Conservation (phyloP, 1,140 invertebrate species). For the Drosophila aff. region DNA sequence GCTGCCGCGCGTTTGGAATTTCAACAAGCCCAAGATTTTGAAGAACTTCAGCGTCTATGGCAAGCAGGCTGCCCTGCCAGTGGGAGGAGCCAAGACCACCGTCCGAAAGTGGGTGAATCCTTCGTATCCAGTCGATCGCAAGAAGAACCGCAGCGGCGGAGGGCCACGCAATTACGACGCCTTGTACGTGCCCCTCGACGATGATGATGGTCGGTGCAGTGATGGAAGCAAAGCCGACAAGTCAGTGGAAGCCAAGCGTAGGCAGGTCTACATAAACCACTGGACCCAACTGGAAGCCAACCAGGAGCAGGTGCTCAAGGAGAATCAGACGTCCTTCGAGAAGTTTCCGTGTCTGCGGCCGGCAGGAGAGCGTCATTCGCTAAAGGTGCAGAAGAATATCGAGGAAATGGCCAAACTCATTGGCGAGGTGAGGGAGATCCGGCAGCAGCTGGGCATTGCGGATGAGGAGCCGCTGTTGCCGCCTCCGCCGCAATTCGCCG, state of each 20-base stretch:
- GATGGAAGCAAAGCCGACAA: not conserved
- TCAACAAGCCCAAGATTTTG: conserved; percentile 1
- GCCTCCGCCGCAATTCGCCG: not conserved
- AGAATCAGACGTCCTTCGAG: not conserved
- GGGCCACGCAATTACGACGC: not conserved
- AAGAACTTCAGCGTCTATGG: conserved; percentile 2
- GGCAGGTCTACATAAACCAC: not conserved
- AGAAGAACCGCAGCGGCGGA: not conserved
- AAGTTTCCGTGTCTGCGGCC: not conserved
- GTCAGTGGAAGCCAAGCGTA: not conserved
- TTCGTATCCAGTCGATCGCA: not conserved
- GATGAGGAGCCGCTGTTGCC: not conserved
- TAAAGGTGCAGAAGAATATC: not conserved
- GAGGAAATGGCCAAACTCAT: not conserved
- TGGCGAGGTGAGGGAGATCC: not conserved
- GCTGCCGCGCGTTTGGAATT: not conserved
- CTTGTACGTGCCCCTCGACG: not conserved
- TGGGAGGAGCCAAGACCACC: no score
- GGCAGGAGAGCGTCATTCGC: not conserved
- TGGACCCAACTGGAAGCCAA: not conserved
- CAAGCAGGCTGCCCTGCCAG: not conserved
- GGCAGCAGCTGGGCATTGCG: not conserved
- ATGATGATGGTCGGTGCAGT: not conserved
- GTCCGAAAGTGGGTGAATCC: not conserved
- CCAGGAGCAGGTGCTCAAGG: not conserved